Percentiles rank a stretch among this genome's conserved stretches.
Conservation (phyloP, 2,113 vertebrate genomes). For the Eleginops maclovinus region DNA sequence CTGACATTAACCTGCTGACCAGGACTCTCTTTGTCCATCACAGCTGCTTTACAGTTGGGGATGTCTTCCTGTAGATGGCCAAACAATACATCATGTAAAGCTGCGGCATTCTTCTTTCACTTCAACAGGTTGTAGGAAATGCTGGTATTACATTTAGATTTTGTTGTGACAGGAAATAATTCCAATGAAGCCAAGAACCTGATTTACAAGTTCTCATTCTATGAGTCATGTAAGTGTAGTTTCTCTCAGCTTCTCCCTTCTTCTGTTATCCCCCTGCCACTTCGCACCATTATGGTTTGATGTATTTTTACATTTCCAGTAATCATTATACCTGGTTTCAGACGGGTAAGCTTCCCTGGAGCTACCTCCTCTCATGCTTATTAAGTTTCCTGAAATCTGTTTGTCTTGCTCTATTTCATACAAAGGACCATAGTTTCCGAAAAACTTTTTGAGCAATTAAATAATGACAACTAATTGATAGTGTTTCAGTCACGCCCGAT, state of each 20-base stretch:
- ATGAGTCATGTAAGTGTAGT: not conserved
- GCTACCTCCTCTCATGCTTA: too few species aligned
- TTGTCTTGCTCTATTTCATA: too few species aligned
- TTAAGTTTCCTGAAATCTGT: too few species aligned
- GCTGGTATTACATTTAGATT: not conserved
- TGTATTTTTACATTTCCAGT: not conserved
- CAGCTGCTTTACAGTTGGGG: conserved; percentile 48
- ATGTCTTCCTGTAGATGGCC: conserved; percentile 11
- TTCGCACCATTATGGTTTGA: not conserved
- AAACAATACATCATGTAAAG: conserved; percentile 6
- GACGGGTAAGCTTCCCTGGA: not conserved
- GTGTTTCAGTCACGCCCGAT: conserved; percentile 18
- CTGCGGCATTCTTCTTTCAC: not conserved
- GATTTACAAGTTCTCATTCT: conserved; percentile 30
- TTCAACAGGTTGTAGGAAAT: not conserved
- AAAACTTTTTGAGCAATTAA: not conserved
- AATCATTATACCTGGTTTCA: not conserved
- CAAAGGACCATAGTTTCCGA: too few species aligned
- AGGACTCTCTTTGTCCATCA: conserved; percentile 1
- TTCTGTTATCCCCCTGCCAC: not conserved
- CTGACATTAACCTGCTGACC: not conserved
- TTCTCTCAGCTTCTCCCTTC: not conserved
- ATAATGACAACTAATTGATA: not conserved
- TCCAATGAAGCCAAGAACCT: conserved; percentile 19
- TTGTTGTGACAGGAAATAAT: conserved; percentile 19